These are phyloP conservation scores for Drosophila guanche DNA, from an alignment of 1,140 invertebrate genomes.

Conservation along the genomic window DNA sequence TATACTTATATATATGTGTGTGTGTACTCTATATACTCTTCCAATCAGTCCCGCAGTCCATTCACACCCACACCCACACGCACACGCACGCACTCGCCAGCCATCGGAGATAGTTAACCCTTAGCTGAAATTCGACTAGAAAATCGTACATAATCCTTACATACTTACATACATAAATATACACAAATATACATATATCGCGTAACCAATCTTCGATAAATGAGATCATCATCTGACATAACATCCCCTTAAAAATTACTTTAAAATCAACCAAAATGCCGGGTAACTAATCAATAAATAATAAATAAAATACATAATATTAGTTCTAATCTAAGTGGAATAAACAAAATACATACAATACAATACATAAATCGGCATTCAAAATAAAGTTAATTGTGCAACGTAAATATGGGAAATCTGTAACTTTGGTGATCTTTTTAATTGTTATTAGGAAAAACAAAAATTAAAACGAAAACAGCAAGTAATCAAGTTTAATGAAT, in stretches of 20 bases:
- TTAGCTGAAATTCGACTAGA: constrained; percentile 77
- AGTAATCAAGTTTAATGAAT: constrained; percentile 53
- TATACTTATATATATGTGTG: constrained; percentile 8
- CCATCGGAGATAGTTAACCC: constrained; percentile 36
- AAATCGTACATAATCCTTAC: constrained; percentile 53
- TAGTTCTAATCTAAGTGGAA: constrained; percentile 67
- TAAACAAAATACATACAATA: constrained; percentile 54
- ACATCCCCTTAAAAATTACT: constrained; percentile 35
- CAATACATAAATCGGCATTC: constrained; percentile 25
- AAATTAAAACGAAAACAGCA: constrained; percentile 18
- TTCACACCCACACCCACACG: constrained; percentile 10
- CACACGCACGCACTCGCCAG: constrained; percentile 19
- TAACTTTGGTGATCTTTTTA: constrained; percentile 82
- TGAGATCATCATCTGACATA: constrained; percentile 50
- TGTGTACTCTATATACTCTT: constrained; percentile 72
- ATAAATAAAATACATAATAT: constrained; percentile 66
- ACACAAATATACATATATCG: constrained; percentile 17
- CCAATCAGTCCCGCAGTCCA: constrained; percentile 50
- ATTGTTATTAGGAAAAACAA: constrained; percentile 76
- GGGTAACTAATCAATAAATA: constrained; percentile 75
- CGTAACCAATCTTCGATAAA: constrained; percentile 5
- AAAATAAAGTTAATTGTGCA: constrained; percentile 40
- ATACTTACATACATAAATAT: constrained; percentile 38
- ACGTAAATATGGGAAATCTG: constrained; percentile 81
- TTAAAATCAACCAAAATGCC: constrained; percentile 70